phyloP scores from a whole-genome alignment of 2,797 vertebrate species.

The Sebastes matsubarae region DNA sequence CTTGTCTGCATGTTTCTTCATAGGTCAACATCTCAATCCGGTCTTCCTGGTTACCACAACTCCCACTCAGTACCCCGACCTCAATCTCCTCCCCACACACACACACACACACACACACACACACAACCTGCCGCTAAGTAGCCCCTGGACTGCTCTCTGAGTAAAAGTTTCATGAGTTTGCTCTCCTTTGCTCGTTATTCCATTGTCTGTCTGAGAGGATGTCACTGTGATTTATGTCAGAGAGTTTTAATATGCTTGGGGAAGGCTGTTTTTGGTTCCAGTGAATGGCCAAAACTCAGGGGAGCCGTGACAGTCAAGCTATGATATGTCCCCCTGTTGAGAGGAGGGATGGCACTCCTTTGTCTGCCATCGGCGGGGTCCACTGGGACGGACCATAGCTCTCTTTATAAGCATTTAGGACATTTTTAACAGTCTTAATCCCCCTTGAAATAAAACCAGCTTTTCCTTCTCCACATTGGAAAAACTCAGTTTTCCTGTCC shows the following conservation, averaged over 20 bases:
- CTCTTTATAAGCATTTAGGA: constrained; percentile 60
- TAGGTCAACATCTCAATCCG: constrained; percentile 60
- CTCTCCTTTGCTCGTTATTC: constrained; percentile 65
- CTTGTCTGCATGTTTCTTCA: constrained; percentile 33
- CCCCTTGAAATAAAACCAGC: constrained; percentile 37
- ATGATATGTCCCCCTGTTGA: constrained; percentile 56
- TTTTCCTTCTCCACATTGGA: constrained; percentile 1
- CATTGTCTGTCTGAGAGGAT: constrained; percentile 69
- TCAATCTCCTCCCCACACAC: neutral
- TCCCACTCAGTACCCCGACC: constrained; percentile 39
- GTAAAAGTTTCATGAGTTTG: constrained; percentile 69
- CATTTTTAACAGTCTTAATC: constrained; percentile 50
- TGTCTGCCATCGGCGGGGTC: constrained; percentile 58
- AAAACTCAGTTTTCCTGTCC: constrained; percentile 1
- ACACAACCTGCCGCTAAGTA: constrained; percentile 26
- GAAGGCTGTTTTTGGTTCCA: constrained; percentile 56
- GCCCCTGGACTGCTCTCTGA: constrained; percentile 38
- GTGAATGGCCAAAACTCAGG: constrained; percentile 61
- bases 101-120: neutral
- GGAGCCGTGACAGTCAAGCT: constrained; percentile 63
- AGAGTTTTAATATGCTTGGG: constrained; percentile 72
- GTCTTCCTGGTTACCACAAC: constrained; percentile 59
- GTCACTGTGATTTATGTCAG: constrained; percentile 75
- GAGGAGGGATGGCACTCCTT: constrained; percentile 47
- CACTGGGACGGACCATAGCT: constrained; percentile 29